phyloP scores from a whole-genome alignment of 2,797 vertebrate species.

The Gallirallus australis region DNA sequence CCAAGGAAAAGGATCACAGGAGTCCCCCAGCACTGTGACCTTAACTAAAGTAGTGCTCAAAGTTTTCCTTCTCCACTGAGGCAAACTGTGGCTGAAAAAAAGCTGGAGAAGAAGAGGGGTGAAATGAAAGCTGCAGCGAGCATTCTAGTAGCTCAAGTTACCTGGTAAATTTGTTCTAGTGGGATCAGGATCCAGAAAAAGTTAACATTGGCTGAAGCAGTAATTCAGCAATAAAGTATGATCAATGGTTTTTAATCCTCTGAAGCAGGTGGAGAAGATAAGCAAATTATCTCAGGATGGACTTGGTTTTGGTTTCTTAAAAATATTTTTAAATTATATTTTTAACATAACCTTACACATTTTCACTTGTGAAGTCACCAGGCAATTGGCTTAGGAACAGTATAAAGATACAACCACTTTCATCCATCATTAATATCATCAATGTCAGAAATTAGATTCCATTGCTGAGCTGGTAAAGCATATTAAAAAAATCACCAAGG shows the following conservation, averaged over 20 bases:
- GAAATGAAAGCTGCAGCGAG: background rate
- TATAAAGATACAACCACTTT: conserved; percentile 34
- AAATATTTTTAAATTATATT: conserved; percentile 6
- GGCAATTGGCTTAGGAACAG: conserved; percentile 10
- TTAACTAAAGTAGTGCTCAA: background rate
- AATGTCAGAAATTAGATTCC: conserved; percentile 2
- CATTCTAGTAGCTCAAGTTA: background rate
- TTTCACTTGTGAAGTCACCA: conserved; percentile 38
- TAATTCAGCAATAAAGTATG: conserved; percentile 6
- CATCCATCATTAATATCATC: background rate
- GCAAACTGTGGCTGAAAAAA: background rate
- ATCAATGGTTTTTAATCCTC: background rate
- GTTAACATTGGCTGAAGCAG: conserved; percentile 35
- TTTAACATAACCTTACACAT: conserved; percentile 35
- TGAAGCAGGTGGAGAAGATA: conserved; percentile 11
- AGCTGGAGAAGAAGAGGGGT: background rate
- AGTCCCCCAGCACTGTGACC: background rate
- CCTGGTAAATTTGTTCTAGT: background rate
- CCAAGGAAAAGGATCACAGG: background rate
- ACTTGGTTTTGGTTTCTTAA: background rate
- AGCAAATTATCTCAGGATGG: conserved; percentile 1
- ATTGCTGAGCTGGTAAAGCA: background rate
- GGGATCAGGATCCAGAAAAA: background rate
- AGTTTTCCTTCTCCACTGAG: background rate
- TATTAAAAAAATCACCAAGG: conserved; percentile 8